Conservation (phyloP, 2,888 invertebrate genomes). For the Drosophila nigritarsus region DNA sequence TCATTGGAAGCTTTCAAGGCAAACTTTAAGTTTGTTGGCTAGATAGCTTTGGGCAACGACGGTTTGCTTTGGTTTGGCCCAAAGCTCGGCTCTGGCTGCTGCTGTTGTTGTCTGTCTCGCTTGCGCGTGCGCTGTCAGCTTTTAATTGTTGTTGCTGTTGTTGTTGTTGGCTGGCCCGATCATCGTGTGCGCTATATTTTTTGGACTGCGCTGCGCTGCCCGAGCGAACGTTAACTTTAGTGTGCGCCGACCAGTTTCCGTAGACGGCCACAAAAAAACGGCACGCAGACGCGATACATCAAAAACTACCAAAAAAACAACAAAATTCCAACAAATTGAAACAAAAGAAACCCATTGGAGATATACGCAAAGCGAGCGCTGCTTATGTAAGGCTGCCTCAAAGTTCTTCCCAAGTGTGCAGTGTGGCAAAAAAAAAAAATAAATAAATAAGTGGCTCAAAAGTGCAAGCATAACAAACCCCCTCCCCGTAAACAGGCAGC, state of each 20-base stretch:
- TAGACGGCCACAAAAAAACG: constrained; percentile 85
- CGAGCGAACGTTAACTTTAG: constrained; percentile 84
- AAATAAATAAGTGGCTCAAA: constrained; percentile 16
- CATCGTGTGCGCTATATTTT: constrained; percentile 67
- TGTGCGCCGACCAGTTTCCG: constrained; percentile 86
- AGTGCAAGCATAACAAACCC: constrained; percentile 44
- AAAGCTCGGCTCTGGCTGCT: constrained; percentile 61
- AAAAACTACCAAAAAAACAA: constrained; percentile 23
- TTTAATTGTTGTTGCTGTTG: constrained; percentile 42
- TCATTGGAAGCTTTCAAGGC: constrained; percentile 80
- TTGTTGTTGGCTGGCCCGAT: constrained; percentile 43
- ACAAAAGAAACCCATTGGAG: constrained; percentile 23
- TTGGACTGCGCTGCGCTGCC: constrained; percentile 73
- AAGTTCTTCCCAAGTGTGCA: constrained; percentile 63
- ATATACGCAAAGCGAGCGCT: constrained; percentile 17
- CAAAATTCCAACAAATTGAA: constrained; percentile 15
- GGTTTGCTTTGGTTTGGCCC: constrained; percentile 50
- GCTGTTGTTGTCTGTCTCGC: constrained; percentile 46
- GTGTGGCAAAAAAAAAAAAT: constrained; percentile 32
- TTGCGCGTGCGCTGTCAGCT: constrained; percentile 58
- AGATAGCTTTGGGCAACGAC: constrained; percentile 41
- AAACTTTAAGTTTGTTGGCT: constrained; percentile 47
- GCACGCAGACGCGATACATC: constrained; percentile 57
- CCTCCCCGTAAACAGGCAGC: constrained; percentile 41
- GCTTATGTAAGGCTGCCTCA: constrained; percentile 55